Evolutionary conservation across 2,888 invertebrate genomes (phyloP), one percentile per base, ranked within the genome.

Genomic region (Epinotia nisella): DNA sequence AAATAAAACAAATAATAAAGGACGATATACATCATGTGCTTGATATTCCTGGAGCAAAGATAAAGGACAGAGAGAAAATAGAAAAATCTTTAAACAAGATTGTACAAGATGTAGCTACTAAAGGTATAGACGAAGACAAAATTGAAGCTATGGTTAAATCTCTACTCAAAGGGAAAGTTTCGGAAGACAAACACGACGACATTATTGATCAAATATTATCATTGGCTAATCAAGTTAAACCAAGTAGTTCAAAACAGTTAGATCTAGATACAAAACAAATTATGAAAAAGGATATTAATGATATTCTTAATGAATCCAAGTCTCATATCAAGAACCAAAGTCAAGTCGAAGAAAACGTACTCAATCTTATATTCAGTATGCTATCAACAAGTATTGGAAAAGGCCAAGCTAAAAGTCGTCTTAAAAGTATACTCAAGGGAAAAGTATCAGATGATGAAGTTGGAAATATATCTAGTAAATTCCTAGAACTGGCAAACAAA

Each of bases 301-400:
- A 74, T 39, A 55, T 79, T 55, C 72, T 80, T 24, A 66, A 79
- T 19, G 24, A 75, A 13, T 68, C 75, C 13, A 53, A 71, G 13
- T 55, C 24, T 41, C 21, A 13, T 55, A 66, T 39, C 67, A n/a
- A 60, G 41, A 17, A 21, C 45, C 75, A 71, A 49, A 62, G 64
- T n/a, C 49, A 75, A 70, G 39, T 79, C n/a, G 75, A 78, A 66
- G 73, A 74, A 15, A 66, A 55, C 69, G 55, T 80, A 5, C 53
- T 11, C 19, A 17, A 19, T 19, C 19, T 53, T 17, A 11, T 53
- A 19, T 58, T 29, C 29, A 29, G 29, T 58, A 21, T 58, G 19
- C 53, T 53, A 3, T 17, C 53, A 1, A 53, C 11, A 53, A 17
- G 24, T 24, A 24, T 56, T 13, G 56, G 5, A 15, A 24, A 24